A percentile compares a stretch with the other conserved stretches of the same genome.
Conservation (phyloP, 2,888 invertebrate genomes). For the Agriotes lineatus region DNA sequence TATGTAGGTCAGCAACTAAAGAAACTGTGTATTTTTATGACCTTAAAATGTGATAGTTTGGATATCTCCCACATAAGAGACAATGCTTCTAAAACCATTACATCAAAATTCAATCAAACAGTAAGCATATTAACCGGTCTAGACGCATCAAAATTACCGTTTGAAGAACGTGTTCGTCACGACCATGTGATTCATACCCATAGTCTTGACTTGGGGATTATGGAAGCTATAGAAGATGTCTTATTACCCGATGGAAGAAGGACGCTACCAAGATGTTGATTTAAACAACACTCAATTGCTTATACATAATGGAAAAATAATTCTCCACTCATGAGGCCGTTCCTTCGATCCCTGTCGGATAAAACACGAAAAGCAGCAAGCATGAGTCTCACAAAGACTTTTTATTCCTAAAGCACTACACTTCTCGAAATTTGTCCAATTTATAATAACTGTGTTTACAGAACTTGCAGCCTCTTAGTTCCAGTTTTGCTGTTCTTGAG, state of each 20-base stretch:
- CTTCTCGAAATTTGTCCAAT: too few species aligned
- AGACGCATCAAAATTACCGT: slow-evolving; percentile 71
- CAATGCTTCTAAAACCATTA: slow-evolving; percentile 62
- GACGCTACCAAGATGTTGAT: slow-evolving; percentile 69
- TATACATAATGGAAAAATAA: too few species aligned
- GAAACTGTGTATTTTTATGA: slow-evolving; percentile 57
- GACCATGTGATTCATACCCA: slow-evolving; percentile 71
- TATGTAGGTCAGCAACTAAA: slow-evolving; percentile 66
- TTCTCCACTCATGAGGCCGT: too few species aligned
- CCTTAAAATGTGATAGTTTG: slow-evolving; percentile 69
- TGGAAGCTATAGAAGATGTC: slow-evolving; percentile 66
- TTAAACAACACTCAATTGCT: too few species aligned
- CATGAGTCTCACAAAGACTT: too few species aligned
- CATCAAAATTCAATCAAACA: slow-evolving; percentile 52
- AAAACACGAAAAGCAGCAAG: too few species aligned
- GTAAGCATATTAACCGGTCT: slow-evolving; percentile 67
- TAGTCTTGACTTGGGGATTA: slow-evolving; percentile 65
- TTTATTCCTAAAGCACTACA: too few species aligned
- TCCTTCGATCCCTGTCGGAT: too few species aligned
- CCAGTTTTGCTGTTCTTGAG: too few species aligned
- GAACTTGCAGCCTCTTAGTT: too few species aligned
- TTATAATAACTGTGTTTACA: too few species aligned
- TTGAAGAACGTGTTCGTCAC: slow-evolving; percentile 66
- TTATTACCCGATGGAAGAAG: slow-evolving; percentile 73
- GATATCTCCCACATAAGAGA: slow-evolving; percentile 70